Percentiles rank a stretch among this genome's conserved stretches.
These are phyloP conservation scores for Pelodytes ibericus DNA, from an alignment of 2,797 vertebrate species.

Conservation along the genomic window DNA sequence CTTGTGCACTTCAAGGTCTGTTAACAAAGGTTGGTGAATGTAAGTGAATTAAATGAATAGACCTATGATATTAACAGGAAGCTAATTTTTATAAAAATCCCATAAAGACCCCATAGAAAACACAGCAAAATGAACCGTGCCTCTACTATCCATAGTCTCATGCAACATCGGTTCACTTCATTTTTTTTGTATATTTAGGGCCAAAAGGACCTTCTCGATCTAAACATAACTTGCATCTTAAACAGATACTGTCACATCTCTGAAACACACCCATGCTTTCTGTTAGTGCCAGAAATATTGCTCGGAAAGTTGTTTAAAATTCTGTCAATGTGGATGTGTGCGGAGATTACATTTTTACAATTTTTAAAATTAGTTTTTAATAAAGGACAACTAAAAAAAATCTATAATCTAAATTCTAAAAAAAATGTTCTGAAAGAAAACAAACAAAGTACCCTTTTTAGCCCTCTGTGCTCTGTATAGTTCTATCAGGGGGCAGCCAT, in stretches of 20 bases:
- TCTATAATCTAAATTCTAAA: too few species aligned
- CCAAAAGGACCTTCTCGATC: not conserved
- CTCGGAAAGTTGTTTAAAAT: not conserved
- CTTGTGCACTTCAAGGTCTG: too few species aligned
- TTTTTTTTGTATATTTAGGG: constrained; percentile 16
- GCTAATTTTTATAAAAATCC: constrained; percentile 35
- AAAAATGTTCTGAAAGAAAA: too few species aligned
- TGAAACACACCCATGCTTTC: not conserved
- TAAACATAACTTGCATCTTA: constrained; percentile 6
- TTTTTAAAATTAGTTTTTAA: too few species aligned
- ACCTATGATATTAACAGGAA: constrained; percentile 14
- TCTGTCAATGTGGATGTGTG: too few species aligned
- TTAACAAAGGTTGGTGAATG: too few species aligned
- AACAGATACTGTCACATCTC: not conserved
- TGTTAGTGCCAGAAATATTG: not conserved
- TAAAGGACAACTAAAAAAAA: too few species aligned
- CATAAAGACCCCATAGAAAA: not conserved
- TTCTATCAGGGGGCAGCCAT: too few species aligned
- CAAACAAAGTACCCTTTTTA: too few species aligned
- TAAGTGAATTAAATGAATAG: constrained; percentile 22
- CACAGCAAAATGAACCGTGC: constrained; percentile 26
- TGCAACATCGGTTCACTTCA: constrained; percentile 3
- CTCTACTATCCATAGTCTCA: not conserved
- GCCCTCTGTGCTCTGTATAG: too few species aligned
- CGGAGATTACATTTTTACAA: too few species aligned